Conservation (phyloP, 2,797 vertebrate species). For the Furcifer pardalis region DNA sequence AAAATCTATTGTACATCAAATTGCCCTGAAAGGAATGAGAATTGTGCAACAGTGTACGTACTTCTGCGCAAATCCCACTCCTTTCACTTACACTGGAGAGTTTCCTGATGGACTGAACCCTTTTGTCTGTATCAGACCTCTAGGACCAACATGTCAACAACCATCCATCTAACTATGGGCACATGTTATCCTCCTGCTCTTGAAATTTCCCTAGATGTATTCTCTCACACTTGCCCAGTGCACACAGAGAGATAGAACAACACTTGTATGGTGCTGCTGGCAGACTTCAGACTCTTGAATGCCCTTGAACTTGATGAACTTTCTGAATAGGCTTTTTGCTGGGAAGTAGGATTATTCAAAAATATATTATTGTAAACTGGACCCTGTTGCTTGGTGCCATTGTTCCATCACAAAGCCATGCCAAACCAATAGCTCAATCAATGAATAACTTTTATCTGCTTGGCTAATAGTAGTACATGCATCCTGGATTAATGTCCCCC, state of each 20-base stretch:
- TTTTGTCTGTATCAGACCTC: slow-evolving; percentile 17
- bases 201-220: neutral
- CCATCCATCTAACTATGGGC: neutral
- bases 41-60: neutral
- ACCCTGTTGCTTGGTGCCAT: slow-evolving; percentile 23
- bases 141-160: slow-evolving; percentile 35
- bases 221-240: slow-evolving; percentile 1
- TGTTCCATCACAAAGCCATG: slow-evolving; percentile 23
- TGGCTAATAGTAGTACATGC: slow-evolving; percentile 62
- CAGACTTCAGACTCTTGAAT: slow-evolving; percentile 17
- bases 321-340: slow-evolving; percentile 34
- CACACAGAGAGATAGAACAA: neutral
- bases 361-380: slow-evolving; percentile 33
- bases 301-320: slow-evolving; percentile 10
- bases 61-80: neutral
- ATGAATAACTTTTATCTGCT: slow-evolving; percentile 47
- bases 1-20: neutral
- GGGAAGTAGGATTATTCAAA: slow-evolving; percentile 30
- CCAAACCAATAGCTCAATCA: slow-evolving; percentile 49
- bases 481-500: slow-evolving; percentile 63
- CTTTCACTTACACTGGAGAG: neutral
- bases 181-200: neutral
- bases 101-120: neutral
- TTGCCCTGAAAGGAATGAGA: neutral
- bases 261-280: neutral